Conservation (phyloP, 64 coral and sea anemone genomes). For the Exaiptasia diaphana region DNA sequence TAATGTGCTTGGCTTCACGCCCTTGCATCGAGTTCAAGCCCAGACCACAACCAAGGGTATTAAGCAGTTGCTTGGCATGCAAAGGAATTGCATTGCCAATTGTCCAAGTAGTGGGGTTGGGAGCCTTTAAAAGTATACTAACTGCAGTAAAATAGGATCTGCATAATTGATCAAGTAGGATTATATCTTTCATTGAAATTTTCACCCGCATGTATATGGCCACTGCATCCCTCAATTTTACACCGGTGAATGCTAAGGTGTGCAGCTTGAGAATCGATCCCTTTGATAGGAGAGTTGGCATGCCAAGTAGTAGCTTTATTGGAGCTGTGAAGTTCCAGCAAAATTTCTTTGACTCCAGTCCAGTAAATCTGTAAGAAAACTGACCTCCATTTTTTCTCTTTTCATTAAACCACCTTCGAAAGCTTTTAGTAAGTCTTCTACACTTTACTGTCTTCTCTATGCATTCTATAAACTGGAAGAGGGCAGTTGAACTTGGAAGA, state of each 20-base stretch:
- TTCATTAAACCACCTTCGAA: conserved; percentile 27
- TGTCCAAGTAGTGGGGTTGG: not conserved
- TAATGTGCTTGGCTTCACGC: not conserved
- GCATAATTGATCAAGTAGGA: not conserved
- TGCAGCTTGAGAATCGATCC: conserved; percentile 2
- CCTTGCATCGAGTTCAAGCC: not conserved
- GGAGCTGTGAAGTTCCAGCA: conserved; percentile 7
- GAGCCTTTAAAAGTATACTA: not conserved
- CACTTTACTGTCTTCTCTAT: conserved; percentile 35
- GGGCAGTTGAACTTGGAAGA: not conserved
- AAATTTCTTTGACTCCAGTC: conserved; percentile 57
- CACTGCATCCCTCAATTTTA: not conserved
- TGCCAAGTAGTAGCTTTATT: conserved; percentile 1
- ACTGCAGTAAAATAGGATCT: not conserved
- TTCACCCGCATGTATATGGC: not conserved
- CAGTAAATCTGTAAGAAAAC: conserved; percentile 43
- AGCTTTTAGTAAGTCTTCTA: conserved; percentile 36
- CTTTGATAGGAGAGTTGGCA: not conserved
- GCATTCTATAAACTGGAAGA: conserved; percentile 25
- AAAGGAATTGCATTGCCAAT: not conserved
- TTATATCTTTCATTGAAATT: not conserved
- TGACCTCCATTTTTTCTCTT: conserved; percentile 10
- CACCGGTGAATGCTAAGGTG: not conserved
- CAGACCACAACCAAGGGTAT: conserved; percentile 35
- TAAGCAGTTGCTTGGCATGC: conserved; percentile 1